Evolutionary conservation across 2,113 vertebrate genomes (phyloP).

Genomic region (Tapirus terrestris): DNA sequence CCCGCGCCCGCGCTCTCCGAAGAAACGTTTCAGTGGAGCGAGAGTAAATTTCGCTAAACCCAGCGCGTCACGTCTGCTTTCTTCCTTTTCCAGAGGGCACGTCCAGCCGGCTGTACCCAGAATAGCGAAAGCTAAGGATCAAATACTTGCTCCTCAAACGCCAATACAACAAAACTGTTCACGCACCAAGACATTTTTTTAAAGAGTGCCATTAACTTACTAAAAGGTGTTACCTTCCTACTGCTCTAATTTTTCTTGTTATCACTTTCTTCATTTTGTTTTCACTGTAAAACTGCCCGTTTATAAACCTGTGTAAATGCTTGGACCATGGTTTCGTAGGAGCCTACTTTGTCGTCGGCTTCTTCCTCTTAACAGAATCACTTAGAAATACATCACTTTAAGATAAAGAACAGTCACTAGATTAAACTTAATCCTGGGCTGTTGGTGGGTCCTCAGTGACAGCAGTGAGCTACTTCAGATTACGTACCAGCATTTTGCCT

Average conservation of each 20-base stretch:
- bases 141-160: background rate
- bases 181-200: background rate
- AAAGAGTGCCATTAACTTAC: background rate
- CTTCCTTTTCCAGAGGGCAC: background rate
- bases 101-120: background rate
- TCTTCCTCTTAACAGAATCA: background rate
- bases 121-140: background rate
- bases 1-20: no score
- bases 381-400: background rate
- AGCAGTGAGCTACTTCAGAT: background rate
- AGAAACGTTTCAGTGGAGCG: constrained; percentile 1
- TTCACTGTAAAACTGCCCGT: background rate
- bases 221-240: background rate
- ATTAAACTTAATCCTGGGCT: background rate
- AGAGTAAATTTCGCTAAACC: background rate
- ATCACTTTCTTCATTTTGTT: background rate
- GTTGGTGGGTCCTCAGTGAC: background rate
- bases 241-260: background rate
- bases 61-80: background rate
- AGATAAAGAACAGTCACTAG: background rate
- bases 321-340: background rate
- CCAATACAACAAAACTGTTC: background rate
- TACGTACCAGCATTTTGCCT: background rate
- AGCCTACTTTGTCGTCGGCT: background rate
- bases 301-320: background rate